Evolutionary conservation across 2,888 invertebrate genomes (phyloP).

Genomic region (Lasioglossum calceatum): DNA sequence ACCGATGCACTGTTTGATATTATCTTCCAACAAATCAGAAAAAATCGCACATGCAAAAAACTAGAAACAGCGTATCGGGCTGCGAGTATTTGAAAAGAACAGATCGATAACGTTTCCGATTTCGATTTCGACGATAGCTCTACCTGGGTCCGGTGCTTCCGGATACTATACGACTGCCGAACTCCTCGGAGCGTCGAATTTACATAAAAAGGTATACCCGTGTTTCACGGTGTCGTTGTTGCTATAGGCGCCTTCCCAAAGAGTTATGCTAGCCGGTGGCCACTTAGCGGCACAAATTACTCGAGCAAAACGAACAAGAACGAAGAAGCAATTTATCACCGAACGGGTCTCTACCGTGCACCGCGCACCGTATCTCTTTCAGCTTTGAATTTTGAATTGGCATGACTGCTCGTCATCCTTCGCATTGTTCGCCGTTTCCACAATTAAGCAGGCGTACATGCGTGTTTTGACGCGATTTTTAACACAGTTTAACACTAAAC

Average conservation of each 20-base stretch:
- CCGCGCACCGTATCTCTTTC: conserved; percentile 42
- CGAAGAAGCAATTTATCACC: conserved; percentile 66
- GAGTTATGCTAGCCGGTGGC: conserved; percentile 69
- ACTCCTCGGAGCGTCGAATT: conserved; percentile 55
- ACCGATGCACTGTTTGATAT: neutral
- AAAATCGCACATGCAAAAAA: neutral
- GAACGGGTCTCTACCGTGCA: conserved; percentile 32
- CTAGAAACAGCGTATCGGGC: neutral
- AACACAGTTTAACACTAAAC: neutral
- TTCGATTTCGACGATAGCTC: neutral
- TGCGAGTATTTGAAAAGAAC: neutral
- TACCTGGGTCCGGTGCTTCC: conserved; percentile 39
- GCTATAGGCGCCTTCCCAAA: conserved; percentile 55
- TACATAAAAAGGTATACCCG: conserved; percentile 67
- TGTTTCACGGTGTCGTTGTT: conserved; percentile 69
- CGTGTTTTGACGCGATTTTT: neutral
- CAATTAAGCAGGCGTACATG: neutral
- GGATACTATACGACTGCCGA: conserved; percentile 58
- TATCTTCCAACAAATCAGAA: neutral
- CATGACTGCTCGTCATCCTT: neutral
- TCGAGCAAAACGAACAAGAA: conserved; percentile 68
- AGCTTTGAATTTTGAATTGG: conserved; percentile 26
- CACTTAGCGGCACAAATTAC: conserved; percentile 80
- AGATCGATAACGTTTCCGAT: neutral
- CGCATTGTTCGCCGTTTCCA: neutral